A percentile compares a stretch with the other conserved stretches of the same genome.
Conservation (phyloP, 2,113 vertebrate genomes). For the Amphiprion ocellaris region DNA sequence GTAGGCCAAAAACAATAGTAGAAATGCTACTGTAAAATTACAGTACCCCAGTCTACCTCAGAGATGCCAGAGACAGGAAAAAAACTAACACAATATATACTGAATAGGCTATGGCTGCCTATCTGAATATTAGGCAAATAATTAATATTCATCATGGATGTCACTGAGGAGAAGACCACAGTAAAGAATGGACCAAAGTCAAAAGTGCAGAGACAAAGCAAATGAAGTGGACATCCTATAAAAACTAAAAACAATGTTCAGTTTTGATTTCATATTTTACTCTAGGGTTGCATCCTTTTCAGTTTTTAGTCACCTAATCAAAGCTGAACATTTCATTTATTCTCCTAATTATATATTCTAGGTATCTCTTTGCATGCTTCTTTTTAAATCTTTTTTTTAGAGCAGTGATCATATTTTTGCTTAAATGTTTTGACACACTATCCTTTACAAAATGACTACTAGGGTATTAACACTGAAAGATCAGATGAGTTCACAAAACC, state of each 20-base stretch:
- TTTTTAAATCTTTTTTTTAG: neutral
- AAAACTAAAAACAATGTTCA: neutral
- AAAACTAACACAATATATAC: neutral
- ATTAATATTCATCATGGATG: slow-evolving; percentile 26
- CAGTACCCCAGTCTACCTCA: neutral
- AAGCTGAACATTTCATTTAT: neutral
- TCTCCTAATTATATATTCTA: neutral
- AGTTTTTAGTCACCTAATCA: neutral
- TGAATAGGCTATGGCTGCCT: neutral
- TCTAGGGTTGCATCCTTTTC: neutral
- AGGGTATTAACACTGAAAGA: slow-evolving; percentile 10
- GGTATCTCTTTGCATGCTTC: neutral
- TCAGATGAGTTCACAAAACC: slow-evolving; percentile 14
- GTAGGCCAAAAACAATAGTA: slow-evolving; percentile 25
- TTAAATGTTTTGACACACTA: slow-evolving; percentile 5
- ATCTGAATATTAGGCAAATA: slow-evolving; percentile 9
- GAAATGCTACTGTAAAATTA: slow-evolving; percentile 12
- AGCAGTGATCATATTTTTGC: neutral
- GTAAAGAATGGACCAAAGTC: slow-evolving; percentile 4
- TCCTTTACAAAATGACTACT: neutral
- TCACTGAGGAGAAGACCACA: neutral
- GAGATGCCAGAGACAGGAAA: neutral
- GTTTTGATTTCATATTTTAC: neutral
- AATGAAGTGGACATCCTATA: neutral
- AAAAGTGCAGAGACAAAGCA: neutral